Base-by-base conservation (phyloP, 1,140 invertebrate genomes). In the Drosophila seguyi region DNA sequence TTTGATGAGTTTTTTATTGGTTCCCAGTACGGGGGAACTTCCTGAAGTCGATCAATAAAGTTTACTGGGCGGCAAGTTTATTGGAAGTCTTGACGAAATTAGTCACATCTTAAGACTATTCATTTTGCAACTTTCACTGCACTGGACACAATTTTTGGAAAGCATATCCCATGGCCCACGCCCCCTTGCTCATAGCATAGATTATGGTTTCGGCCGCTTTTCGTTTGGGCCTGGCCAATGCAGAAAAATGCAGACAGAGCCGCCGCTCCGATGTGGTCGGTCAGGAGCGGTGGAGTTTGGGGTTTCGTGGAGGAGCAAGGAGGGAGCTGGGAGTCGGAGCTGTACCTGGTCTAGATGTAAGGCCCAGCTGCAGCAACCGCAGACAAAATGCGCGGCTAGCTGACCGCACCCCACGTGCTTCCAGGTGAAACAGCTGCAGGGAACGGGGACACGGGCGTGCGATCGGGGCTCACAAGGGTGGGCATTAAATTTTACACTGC, bases 331-430 rank as follows among this genome's bases (percentile, higher is more conserved):
- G 31, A 22, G 31, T 16, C 20, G 52, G 20, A 36, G 52, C 29
- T 53, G 14, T 36, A 22, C 48, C 73, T 72, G 76, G 78, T 63
- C 77, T 57, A 83, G 39, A 71, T 83, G 81, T 67, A 79, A 82
- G 82, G 74, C 79, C 63, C n/a, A 69, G 74, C 66, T 76, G 63
- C 69, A 74, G n/a, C n/a, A n/a, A 59, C 81, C 78, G 67, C 78
- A 71, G 78, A 81, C 68, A 62, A 69, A 71, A 61, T 66, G 75
- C 63, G 57, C 52, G 57, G 73, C 63, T 58, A 60, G 75, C 44
- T 66, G 65, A 88, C 84, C 85, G 85, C 85, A 90, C 85, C 85
- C 85, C 85, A 88, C 81, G 85, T 88, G 85, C 78, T 78, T 73
- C 58, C 71, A 74, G 71, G 71, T 57, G 67, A 34, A 59, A 59